phyloP scores from a whole-genome alignment of 2,888 invertebrate genomes.

The Andricus quercusramuli region DNA sequence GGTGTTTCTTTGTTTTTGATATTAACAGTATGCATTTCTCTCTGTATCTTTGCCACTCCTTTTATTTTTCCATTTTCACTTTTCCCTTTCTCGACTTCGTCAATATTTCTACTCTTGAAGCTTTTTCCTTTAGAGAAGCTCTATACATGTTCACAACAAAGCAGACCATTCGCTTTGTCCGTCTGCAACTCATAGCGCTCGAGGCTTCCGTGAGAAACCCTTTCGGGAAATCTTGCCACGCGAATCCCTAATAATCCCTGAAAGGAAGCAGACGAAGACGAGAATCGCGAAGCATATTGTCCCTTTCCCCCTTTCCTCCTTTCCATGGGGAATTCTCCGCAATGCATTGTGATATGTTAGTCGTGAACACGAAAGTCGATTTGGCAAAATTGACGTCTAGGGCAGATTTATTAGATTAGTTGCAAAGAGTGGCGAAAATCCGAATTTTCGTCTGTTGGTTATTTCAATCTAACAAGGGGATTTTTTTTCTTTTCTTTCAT shows the following conservation, averaged over 20 bases:
- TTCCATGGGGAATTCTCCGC: background rate
- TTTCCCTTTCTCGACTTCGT: too few relatives aligned
- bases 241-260: slow-evolving; percentile 58
- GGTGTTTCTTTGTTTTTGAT: too few relatives aligned
- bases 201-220: slow-evolving; percentile 55
- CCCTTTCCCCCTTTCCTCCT: slow-evolving; percentile 1
- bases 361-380: background rate
- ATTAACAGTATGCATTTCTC: too few relatives aligned
- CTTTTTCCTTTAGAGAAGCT: slow-evolving; percentile 7
- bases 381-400: background rate
- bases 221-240: slow-evolving; percentile 58
- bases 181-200: slow-evolving; percentile 33
- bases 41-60: too few relatives aligned
- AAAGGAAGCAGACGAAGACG: slow-evolving; percentile 50
- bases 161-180: slow-evolving; percentile 55
- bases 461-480: too few relatives aligned
- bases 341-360: background rate
- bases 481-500: too few relatives aligned
- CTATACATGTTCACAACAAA: slow-evolving; percentile 45
- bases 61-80: too few relatives aligned
- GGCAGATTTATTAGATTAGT: background rate
- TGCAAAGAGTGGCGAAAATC: background rate
- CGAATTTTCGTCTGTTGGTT: background rate
- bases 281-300: slow-evolving; percentile 23
- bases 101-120: too few relatives aligned